These are phyloP conservation scores for Mus musculus DNA, from an alignment of 2,113 vertebrate species.

Conservation along the genomic window GRCm39 chr1:145859001-145859500, in stretches of 20 bases:
- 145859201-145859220: not conserved
- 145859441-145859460: too few relatives aligned
- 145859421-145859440: not conserved
- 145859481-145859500: too few relatives aligned
- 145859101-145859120: not conserved
- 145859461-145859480: too few relatives aligned
- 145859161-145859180: not conserved
- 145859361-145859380: not conserved
- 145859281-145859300: not conserved
- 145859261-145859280: not conserved
- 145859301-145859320: not conserved
- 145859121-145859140: not conserved
- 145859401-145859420: not conserved
- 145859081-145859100: accelerated
- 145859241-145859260: not conserved
- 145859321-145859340: not conserved
- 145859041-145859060: not conserved
- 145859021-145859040: not conserved
- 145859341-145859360: not conserved
- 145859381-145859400: not conserved
- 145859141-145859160: not conserved
- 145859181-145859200: not conserved
- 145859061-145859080: not conserved
- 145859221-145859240: not conserved
- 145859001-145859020: not conserved